Evolutionary conservation across 2,888 invertebrate species (phyloP).

Genomic region (Tenthredo notha): DNA sequence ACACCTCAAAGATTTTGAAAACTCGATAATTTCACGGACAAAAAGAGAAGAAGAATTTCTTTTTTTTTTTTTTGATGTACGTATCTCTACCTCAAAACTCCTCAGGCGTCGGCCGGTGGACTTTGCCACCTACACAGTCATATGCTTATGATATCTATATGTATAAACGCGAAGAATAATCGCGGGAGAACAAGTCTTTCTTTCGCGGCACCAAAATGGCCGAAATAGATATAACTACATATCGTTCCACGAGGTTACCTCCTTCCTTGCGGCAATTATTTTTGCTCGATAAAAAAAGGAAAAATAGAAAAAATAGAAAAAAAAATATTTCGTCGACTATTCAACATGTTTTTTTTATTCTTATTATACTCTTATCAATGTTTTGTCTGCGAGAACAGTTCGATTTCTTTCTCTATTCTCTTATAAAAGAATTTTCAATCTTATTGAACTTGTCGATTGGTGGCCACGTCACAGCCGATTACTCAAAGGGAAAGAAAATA

Average conservation of each 20-base stretch:
- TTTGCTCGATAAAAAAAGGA: too few relatives aligned
- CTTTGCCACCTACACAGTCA: conserved; percentile 4
- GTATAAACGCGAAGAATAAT: not conserved
- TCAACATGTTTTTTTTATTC: not conserved
- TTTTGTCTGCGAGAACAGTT: conserved; percentile 10
- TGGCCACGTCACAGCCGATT: not conserved
- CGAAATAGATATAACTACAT: conserved; percentile 61
- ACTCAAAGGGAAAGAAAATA: not conserved
- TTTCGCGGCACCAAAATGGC: conserved; percentile 67
- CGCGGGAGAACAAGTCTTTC: not conserved
- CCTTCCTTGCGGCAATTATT: not conserved
- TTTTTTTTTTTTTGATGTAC: too few relatives aligned
- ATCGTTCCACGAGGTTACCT: not conserved
- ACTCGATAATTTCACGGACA: not conserved
- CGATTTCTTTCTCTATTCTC: not conserved
- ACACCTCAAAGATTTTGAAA: not conserved
- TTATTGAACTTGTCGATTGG: conserved; percentile 1
- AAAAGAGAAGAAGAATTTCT: not conserved
- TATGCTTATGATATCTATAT: conserved; percentile 1
- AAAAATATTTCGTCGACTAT: too few relatives aligned
- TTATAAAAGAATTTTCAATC: not conserved
- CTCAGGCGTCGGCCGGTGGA: not conserved
- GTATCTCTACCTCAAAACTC: not conserved
- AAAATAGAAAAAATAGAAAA: too few relatives aligned
- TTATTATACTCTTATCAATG: conserved; percentile 18